Percentiles rank a stretch among this genome's conserved stretches.
Evolutionary conservation across 2,113 vertebrate genomes (phyloP).

Genomic region (Mandrillus leucophaeus): DNA sequence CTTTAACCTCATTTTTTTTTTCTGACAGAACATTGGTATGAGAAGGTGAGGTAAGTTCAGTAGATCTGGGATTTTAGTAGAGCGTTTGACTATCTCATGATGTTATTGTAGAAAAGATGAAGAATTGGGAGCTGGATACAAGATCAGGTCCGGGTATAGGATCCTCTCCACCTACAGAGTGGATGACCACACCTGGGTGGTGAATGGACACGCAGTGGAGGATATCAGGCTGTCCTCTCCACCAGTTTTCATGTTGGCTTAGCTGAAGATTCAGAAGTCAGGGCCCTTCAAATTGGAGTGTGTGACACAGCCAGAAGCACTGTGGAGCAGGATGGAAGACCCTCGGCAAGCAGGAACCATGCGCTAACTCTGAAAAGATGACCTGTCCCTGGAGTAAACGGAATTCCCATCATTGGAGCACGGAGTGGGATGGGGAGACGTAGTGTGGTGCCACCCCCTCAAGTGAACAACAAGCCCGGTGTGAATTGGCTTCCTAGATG

Average conservation of each 20-base stretch:
- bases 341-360: rapidly evolving
- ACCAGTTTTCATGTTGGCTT: neutral
- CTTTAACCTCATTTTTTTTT: neutral
- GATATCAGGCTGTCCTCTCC: neutral
- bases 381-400: neutral
- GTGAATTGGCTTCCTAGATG: neutral
- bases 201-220: rapidly evolving
- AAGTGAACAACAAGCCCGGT: neutral
- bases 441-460: rapidly evolving
- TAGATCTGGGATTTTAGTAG: neutral
- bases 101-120: neutral
- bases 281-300: neutral
- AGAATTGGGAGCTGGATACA: neutral
- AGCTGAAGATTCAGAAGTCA: neutral
- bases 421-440: neutral
- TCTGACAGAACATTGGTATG: neutral
- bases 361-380: neutral
- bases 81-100: neutral
- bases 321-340: neutral
- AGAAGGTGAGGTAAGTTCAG: neutral
- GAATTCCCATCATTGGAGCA: neutral
- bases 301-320: neutral
- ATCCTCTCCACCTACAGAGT: neutral
- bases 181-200: neutral
- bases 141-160: neutral